Evolutionary conservation across 2,113 vertebrate species (phyloP).

Genomic region (Planiliza haematocheilus): DNA sequence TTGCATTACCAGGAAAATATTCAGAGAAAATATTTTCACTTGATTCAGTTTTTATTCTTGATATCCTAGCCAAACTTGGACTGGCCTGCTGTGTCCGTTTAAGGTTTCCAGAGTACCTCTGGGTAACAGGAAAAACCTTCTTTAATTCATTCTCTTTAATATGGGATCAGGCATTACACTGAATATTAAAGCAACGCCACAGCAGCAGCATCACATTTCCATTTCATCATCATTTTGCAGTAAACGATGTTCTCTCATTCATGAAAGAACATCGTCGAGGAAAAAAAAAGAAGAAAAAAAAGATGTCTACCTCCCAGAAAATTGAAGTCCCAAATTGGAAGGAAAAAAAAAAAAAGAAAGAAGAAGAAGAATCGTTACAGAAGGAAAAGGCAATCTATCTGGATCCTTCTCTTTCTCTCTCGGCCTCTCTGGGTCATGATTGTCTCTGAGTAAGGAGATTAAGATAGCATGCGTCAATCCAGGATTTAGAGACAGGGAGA

Average conservation of each 20-base stretch:
- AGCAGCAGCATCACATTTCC: background rate
- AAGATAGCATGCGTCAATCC: slow-evolving; percentile 89
- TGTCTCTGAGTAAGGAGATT: slow-evolving; percentile 90
- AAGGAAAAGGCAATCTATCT: slow-evolving; percentile 10
- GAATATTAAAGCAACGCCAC: background rate
- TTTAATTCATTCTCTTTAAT: background rate
- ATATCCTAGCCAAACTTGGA: background rate
- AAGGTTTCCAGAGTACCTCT: background rate
- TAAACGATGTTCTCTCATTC: background rate
- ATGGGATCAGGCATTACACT: background rate
- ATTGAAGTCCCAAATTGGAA: background rate
- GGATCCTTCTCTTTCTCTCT: slow-evolving; percentile 34
- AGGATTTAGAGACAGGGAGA: slow-evolving; percentile 87
- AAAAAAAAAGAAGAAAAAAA: background rate
- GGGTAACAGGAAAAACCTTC: background rate
- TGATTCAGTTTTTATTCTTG: too few species aligned
- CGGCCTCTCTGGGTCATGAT: slow-evolving; percentile 71
- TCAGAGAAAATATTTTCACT: too few species aligned
- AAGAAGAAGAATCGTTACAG: slow-evolving; percentile 22
- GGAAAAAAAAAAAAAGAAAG: slow-evolving; percentile 21
- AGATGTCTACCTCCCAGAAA: background rate
- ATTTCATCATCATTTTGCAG: background rate
- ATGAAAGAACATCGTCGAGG: background rate
- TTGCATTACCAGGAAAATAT: too few species aligned
- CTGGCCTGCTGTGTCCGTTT: background rate